Percentiles rank a stretch among this genome's conserved stretches.
Evolutionary conservation across 2,113 vertebrate genomes (phyloP).

Genomic region (Sterrhoptilus dennistouni): DNA sequence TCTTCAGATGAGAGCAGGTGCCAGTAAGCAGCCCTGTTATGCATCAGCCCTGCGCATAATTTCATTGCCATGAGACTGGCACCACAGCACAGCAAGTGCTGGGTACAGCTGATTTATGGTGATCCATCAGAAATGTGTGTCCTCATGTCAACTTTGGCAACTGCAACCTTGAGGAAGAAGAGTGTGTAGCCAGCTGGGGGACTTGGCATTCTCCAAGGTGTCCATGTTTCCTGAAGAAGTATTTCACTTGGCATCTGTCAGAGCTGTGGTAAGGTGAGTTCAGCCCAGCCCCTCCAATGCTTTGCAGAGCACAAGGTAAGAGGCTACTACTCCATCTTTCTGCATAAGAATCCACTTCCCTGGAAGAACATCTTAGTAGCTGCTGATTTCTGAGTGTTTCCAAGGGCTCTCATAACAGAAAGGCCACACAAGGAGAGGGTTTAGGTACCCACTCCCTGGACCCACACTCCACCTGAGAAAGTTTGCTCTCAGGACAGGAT

Average conservation of each 20-base stretch:
- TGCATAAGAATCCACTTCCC: accelerated
- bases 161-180: neutral
- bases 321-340: neutral
- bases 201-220: neutral
- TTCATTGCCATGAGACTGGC: neutral
- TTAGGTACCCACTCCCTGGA: neutral
- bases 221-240: neutral
- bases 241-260: neutral
- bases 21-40: constrained; percentile 9
- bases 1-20: neutral
- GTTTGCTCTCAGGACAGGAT: neutral
- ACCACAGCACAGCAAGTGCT: neutral
- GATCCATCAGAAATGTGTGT: neutral
- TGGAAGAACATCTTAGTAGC: neutral
- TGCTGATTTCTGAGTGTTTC: neutral
- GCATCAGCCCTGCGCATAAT: neutral
- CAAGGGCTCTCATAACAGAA: neutral
- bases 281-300: neutral
- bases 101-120: neutral
- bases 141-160: neutral
- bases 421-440: accelerated
- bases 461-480: neutral
- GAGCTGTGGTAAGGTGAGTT: neutral
- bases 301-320: neutral
- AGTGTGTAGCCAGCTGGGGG: neutral